Conservation (phyloP, 2,888 invertebrate species). For the Autographa gamma region DNA sequence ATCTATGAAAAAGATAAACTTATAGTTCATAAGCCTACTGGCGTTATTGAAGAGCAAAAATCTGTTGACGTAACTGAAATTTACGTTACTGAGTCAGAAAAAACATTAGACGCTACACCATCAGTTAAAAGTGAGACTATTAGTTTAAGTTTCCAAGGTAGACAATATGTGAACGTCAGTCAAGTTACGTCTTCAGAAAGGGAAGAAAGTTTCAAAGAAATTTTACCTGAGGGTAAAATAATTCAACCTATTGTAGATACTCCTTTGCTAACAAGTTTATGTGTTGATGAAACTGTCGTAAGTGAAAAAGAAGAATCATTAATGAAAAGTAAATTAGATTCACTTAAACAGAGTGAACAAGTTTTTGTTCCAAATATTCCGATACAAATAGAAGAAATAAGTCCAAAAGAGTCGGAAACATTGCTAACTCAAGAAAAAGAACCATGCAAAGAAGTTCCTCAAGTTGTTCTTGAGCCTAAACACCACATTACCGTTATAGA, state of each 20-base stretch:
- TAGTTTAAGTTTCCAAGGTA: conserved; percentile 74
- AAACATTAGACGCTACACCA: conserved; percentile 51
- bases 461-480: conserved; percentile 67
- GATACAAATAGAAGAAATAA: conserved; percentile 70
- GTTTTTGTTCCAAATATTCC: conserved; percentile 68
- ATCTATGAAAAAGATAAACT: conserved; percentile 53
- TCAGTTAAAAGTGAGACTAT: conserved; percentile 62
- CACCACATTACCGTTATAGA: conserved; percentile 73
- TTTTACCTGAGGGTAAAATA: conserved; percentile 57
- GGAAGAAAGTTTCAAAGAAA: conserved; percentile 65
- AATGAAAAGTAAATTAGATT: conserved; percentile 42
- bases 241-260: conserved; percentile 63
- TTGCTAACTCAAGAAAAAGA: conserved; percentile 49
- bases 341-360: conserved; percentile 57
- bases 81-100: conserved; percentile 71
- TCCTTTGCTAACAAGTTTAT: conserved; percentile 62
- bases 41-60: conserved; percentile 69
- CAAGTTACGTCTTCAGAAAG: conserved; percentile 79
- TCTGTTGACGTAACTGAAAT: conserved; percentile 75
- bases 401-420: conserved; percentile 67
- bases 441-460: conserved; percentile 61
- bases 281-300: conserved; percentile 69
- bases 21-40: conserved; percentile 54
- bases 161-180: conserved; percentile 78
- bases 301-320: conserved; percentile 72